phyloP scores from a whole-genome alignment of 2,113 vertebrate genomes.

The Tachuris rubrigastra region DNA sequence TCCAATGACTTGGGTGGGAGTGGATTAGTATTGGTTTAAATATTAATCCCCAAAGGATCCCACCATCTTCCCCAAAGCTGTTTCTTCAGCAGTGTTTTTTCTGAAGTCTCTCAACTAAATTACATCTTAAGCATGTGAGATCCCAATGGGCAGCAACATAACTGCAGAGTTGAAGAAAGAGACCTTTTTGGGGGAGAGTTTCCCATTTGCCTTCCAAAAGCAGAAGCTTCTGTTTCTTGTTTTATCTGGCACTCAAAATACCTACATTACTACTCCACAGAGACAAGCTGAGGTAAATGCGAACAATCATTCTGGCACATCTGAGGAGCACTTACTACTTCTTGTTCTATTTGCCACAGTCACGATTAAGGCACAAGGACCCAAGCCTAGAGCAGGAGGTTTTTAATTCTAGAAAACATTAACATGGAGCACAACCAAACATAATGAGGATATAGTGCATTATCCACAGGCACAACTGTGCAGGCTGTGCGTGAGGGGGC shows the following conservation, averaged over 20 bases:
- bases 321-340: background rate
- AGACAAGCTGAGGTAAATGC: background rate
- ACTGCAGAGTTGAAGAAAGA: background rate
- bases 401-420: background rate
- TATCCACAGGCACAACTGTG: background rate
- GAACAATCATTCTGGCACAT: background rate
- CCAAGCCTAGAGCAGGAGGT: background rate
- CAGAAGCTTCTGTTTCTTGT: background rate
- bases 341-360: background rate
- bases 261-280: background rate
- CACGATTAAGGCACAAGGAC: background rate
- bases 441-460: background rate
- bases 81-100: background rate
- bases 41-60: background rate
- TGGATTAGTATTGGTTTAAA: background rate
- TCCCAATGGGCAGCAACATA: background rate
- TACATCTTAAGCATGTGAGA: background rate
- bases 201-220: background rate
- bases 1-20: background rate
- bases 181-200: background rate
- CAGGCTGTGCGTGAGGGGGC: background rate
- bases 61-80: background rate
- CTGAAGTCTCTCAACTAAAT: background rate
- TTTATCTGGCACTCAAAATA: background rate
- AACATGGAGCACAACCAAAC: background rate